Base-by-base conservation (phyloP, 2,113 vertebrate genomes). In the Polypterus bichir region DNA sequence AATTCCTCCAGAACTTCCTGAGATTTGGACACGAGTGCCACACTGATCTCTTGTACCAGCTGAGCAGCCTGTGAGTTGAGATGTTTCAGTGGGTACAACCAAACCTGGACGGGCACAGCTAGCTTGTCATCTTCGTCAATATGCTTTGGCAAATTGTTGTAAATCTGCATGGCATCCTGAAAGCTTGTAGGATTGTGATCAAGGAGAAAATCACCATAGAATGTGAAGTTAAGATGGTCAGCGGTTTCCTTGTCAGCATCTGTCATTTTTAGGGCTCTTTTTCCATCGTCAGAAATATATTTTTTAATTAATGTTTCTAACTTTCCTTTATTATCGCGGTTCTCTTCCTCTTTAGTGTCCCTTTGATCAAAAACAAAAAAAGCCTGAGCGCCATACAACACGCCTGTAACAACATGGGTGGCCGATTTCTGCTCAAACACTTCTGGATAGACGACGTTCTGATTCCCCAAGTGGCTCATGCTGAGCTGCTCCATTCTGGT, bases 1-100 rank as follows among this genome's bases (percentile, higher is more conserved):
- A 72, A 8, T 46, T 63, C 59, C 48, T 68, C 68, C 3, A 72
- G 55, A n/a, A 72, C 46, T 4, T 54, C 46, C 49, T 66, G 70
- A 5, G 65, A 49, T 9, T 53, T 59, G 7, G 53, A 61, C 6
- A 72, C 65, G 45, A 70, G 46, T 11, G 63, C 56, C 4, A 72
- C 61, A 59, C 68, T 70, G 47, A 72, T 72, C 51, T 72, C 59
- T 27, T 68, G 62, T 48, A 70, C 65, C 11, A 72, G 59, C 47
- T 62, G 49, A 53, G 71, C 56, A 1, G 68, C 71, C 55, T 62
- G 8, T 3, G 71, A 70, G 60, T 72, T 65, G 9, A 72, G 57
- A 5, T 72, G 68, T 8, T 62, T 66, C 7, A 71, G 59, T 5
- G 71, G 71, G 11, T 62, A 54, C 3, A 62, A 45, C 60, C 60